A percentile compares a stretch with the other conserved stretches of the same genome.
These are phyloP conservation scores for Sorex fumeus DNA, from an alignment of 2,113 vertebrate species.

Conservation along the genomic window DNA sequence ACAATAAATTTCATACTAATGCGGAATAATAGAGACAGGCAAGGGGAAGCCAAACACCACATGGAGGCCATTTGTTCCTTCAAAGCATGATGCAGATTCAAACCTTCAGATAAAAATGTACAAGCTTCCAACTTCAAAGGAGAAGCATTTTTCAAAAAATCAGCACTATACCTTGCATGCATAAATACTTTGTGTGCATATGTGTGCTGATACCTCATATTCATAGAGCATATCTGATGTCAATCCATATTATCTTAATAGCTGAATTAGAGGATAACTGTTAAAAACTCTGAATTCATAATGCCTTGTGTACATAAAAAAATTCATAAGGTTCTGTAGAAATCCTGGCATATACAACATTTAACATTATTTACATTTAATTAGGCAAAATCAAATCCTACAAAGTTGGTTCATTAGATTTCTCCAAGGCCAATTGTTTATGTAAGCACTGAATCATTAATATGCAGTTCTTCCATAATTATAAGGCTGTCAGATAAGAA, in stretches of 20 bases:
- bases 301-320: slow-evolving; percentile 79
- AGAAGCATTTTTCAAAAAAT: slow-evolving; percentile 66
- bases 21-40: neutral
- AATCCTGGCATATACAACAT: slow-evolving; percentile 86
- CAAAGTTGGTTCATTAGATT: slow-evolving; percentile 88
- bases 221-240: slow-evolving; percentile 55
- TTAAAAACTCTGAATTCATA: slow-evolving; percentile 81
- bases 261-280: slow-evolving; percentile 74
- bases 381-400: slow-evolving; percentile 89
- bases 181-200: slow-evolving; percentile 47
- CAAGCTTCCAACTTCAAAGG: slow-evolving; percentile 75
- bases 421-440: slow-evolving; percentile 90
- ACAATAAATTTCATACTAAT: slow-evolving; percentile 70
- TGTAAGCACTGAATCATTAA: slow-evolving; percentile 89
- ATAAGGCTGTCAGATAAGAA: slow-evolving; percentile 89
- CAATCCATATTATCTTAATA: slow-evolving; percentile 79
- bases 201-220: slow-evolving; percentile 65
- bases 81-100: slow-evolving; percentile 67
- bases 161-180: slow-evolving; percentile 61
- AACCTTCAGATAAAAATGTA: slow-evolving; percentile 71
- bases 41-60: slow-evolving; percentile 46
- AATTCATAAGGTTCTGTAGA: slow-evolving; percentile 78
- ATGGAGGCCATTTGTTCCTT: slow-evolving; percentile 71
- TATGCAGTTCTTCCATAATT: slow-evolving; percentile 88
- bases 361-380: slow-evolving; percentile 91